Evolutionary conservation across 2,888 invertebrate species (phyloP), one percentile per base, ranked within the genome.

Genomic region (Mythimna ferrago): DNA sequence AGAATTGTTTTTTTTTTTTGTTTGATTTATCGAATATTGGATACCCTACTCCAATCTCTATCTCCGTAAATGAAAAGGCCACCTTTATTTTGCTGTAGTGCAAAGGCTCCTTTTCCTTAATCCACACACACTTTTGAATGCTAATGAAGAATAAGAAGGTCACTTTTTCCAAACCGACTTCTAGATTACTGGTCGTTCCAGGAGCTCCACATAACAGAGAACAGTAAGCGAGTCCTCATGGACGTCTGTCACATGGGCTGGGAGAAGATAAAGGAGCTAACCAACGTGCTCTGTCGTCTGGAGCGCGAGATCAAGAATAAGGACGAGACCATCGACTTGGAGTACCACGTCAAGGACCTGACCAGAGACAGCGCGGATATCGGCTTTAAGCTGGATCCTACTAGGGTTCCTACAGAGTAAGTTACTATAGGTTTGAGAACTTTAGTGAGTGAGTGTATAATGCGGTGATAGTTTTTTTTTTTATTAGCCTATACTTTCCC

Each of bases 331-430:
- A 96, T 98, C 56, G 97, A 97, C 79, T 97, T 99, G 86, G 98
- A 98, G 88, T 96, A 95, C 48, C 97, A 97, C 26, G 98, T 98
- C 89, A 96, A 98, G 80, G 97, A 97, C 64, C 93, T 99, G 82
- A 97, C 98, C 87, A 98, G 98, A 83, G 97, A 97, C 76, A 98
- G 98, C 68, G 97, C 98, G 0, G 97, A 97, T 89, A 98, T 99
- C 78, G 98, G 98, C 58, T 98, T 97, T 92, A 98, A 99, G 92
- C 97, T 98, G 7, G 98, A 99, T 91, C 97, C 98, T 0, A 96
- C 98, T 0, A 97, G 98, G 79, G 97, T 98, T 78, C 98, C 98
- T 0, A 97, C 97, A 84, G 97, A 97, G 98, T 98, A 86, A 92
- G 94, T 89, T 66, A 16, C n/a, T n/a, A 41, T 35, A 4, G 41